Conservation (phyloP, 2,888 invertebrate genomes). For the Sesamia inferens region DNA sequence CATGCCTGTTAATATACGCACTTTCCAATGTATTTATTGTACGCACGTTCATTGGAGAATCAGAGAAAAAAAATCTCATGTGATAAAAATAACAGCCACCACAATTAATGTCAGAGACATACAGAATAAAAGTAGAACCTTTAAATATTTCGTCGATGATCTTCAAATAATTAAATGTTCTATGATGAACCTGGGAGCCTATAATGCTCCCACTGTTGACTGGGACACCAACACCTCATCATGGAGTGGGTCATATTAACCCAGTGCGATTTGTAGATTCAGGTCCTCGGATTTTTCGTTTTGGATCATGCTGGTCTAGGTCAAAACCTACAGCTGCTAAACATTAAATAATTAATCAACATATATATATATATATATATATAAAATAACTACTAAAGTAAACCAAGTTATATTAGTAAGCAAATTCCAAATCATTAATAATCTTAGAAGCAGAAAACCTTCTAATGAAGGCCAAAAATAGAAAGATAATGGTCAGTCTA, state of each 20-base stretch:
- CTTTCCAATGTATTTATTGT: background rate
- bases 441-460: background rate
- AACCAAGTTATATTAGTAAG: background rate
- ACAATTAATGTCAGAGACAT: background rate
- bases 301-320: background rate
- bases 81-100: background rate
- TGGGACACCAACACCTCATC: background rate
- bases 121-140: background rate
- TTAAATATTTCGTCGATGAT: conserved; percentile 1
- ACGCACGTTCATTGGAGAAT: background rate
- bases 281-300: background rate
- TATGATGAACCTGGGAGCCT: background rate
- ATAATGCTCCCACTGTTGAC: background rate
- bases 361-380: too few relatives aligned
- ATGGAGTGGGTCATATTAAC: background rate
- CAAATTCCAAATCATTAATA: background rate
- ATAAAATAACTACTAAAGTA: too few relatives aligned
- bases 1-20: too few relatives aligned
- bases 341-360: background rate
- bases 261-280: background rate
- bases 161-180: background rate
- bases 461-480: background rate
- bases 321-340: background rate
- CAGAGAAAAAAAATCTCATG: background rate
- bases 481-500: background rate